Percentiles rank a stretch among this genome's conserved stretches.
phyloP scores from a whole-genome alignment of 2,888 invertebrate species.

The Eupelmus urozonus region DNA sequence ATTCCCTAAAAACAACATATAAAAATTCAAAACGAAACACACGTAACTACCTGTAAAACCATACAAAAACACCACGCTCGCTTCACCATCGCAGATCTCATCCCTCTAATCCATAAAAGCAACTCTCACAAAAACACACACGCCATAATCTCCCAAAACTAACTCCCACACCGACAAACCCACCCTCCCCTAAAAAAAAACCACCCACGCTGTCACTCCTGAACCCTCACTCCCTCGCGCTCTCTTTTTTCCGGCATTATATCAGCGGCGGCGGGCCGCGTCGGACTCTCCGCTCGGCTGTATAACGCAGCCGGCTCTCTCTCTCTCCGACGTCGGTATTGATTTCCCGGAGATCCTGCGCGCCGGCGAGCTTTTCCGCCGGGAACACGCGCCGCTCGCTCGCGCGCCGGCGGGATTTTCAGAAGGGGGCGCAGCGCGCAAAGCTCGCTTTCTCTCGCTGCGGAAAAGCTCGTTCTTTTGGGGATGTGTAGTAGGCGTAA shows the following conservation, averaged over 20 bases:
- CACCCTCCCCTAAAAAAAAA: no score
- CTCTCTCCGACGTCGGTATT: conserved; percentile 39
- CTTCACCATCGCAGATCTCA: no score
- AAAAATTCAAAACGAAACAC: no score
- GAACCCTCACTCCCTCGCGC: not conserved
- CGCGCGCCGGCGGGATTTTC: conserved; percentile 25
- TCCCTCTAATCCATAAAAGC: no score
- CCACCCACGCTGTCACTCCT: no score
- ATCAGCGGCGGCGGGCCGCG: not conserved
- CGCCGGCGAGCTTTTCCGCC: conserved; percentile 50
- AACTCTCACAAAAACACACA: no score
- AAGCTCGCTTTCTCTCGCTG: not conserved
- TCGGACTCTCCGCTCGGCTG: conserved; percentile 17
- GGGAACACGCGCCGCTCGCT: not conserved
- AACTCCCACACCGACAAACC: no score
- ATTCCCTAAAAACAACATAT: no score
- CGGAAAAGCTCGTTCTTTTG: not conserved
- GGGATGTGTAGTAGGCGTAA: no score
- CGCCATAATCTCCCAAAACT: no score
- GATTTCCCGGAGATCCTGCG: conserved; percentile 57
- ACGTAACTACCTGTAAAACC: no score
- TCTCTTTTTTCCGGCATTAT: not conserved
- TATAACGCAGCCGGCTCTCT: conserved; percentile 14
- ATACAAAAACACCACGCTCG: no score
- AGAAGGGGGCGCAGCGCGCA: not conserved